Percentiles rank a stretch among this genome's conserved stretches.
phyloP scores from a whole-genome alignment of 2,797 vertebrate species.

The Anguilla pacifica region DNA sequence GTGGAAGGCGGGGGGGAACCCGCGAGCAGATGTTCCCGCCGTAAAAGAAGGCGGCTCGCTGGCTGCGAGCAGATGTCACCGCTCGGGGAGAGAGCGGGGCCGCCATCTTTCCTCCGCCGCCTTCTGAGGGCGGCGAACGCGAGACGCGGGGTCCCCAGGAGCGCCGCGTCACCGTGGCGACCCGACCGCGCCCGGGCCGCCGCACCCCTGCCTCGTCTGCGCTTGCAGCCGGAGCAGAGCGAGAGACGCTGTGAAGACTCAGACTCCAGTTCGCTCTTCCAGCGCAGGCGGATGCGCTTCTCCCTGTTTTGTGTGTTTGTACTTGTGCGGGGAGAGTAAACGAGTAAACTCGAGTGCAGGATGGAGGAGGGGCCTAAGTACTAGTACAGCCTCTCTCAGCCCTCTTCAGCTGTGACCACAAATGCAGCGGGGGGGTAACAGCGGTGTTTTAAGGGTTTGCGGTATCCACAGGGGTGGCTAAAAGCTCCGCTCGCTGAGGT shows the following conservation, averaged over 20 bases:
- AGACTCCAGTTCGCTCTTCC: too few species aligned
- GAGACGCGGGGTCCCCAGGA: too few species aligned
- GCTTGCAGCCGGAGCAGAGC: too few species aligned
- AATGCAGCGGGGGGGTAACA: neutral
- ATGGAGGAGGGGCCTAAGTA: neutral
- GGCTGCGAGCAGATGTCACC: neutral
- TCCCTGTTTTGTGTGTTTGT: too few species aligned
- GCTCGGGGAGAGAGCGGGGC: too few species aligned
- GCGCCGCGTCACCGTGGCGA: neutral
- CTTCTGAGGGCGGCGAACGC: neutral
- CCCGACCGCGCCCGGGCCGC: neutral
- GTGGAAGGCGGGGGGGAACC: neutral
- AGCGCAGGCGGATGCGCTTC: too few species aligned
- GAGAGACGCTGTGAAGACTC: too few species aligned
- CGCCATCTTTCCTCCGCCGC: neutral
- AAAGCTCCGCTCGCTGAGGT: neutral
- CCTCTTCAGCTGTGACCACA: neutral
- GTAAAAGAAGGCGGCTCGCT: neutral
- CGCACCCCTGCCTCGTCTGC: neutral
- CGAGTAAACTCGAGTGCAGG: neutral
- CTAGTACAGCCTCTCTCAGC: too few species aligned
- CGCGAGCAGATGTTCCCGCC: neutral
- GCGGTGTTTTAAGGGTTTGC: neutral
- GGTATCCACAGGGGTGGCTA: neutral
- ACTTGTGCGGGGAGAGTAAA: too few species aligned